Percentiles rank a stretch among this genome's conserved stretches.
phyloP scores from a whole-genome alignment of 92 coral and sea anemone species.

The Zoanthus solanderi region DNA sequence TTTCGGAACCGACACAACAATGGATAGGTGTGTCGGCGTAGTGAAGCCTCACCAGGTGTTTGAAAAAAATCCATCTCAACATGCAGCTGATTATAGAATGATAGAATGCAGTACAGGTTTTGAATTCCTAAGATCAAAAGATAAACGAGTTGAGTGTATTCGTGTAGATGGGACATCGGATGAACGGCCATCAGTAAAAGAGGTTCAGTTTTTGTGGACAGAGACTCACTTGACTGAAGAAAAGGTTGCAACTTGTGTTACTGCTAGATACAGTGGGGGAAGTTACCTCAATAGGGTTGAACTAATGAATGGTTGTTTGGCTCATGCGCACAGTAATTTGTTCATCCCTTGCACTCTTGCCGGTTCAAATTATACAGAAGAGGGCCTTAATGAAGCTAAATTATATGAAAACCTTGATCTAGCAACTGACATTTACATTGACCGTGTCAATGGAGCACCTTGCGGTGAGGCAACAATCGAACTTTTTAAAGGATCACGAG shows the following conservation, averaged over 20 bases:
- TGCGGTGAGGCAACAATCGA: conserved; percentile 42
- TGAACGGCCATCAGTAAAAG: conserved; percentile 53
- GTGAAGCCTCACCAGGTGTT: conserved; percentile 51
- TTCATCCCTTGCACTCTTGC: conserved; percentile 51
- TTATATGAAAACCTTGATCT: conserved; percentile 42
- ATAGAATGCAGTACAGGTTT: conserved; percentile 44
- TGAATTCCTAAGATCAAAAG: conserved; percentile 34
- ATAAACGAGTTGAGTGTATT: conserved; percentile 43
- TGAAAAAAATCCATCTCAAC: conserved; percentile 51
- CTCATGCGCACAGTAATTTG: conserved; percentile 49
- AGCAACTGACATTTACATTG: conserved; percentile 46
- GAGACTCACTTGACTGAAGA: conserved; percentile 53
- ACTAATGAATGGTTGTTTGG: conserved; percentile 54
- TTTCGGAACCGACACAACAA: conserved; percentile 51
- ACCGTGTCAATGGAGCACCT: conserved; percentile 45
- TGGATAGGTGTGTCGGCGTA: conserved; percentile 51
- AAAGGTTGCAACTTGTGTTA: conserved; percentile 39
- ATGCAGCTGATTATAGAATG: conserved; percentile 55
- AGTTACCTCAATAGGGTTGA: conserved; percentile 54
- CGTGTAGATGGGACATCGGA: conserved; percentile 56
- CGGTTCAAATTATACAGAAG: conserved; percentile 28
- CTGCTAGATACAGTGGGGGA: conserved; percentile 50
- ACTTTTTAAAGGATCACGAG: conserved; percentile 47
- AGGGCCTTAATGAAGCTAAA: conserved; percentile 46
- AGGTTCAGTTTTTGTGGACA: conserved; percentile 52